These are phyloP conservation scores for Tuta absoluta DNA, from an alignment of 2,888 invertebrate genomes.

Conservation along the genomic window DNA sequence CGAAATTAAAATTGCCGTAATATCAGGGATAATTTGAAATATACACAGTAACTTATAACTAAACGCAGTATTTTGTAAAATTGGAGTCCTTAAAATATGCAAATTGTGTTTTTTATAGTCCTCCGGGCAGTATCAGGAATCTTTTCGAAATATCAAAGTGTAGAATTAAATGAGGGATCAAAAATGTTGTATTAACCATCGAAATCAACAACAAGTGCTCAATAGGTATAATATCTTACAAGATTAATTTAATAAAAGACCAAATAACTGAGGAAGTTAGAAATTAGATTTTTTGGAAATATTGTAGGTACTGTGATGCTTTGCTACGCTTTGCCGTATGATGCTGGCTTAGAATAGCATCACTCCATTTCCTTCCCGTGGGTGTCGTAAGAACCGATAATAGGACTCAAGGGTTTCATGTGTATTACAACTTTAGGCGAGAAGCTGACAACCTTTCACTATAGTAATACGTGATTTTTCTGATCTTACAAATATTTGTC, in stretches of 20 bases:
- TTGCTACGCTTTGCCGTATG: too few relatives aligned
- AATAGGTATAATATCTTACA: not conserved
- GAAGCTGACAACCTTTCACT: too few relatives aligned
- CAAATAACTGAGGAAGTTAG: too few relatives aligned
- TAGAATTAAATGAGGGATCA: slow-evolving; percentile 8
- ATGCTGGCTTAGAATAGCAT: too few relatives aligned
- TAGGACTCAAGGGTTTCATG: too few relatives aligned
- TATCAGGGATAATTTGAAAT: slow-evolving; percentile 8
- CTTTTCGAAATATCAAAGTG: not conserved
- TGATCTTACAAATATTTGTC: too few relatives aligned
- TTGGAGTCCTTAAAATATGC: slow-evolving; percentile 21
- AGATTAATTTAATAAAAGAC: not conserved
- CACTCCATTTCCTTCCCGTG: too few relatives aligned
- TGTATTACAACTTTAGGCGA: too few relatives aligned
- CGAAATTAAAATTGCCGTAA: slow-evolving; percentile 2
- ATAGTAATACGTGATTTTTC: too few relatives aligned
- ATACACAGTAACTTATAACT: slow-evolving; percentile 21
- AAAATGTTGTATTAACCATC: not conserved
- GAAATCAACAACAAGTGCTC: not conserved
- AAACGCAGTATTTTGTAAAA: slow-evolving; percentile 19
- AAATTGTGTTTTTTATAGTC: slow-evolving; percentile 48
- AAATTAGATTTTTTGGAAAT: too few relatives aligned
- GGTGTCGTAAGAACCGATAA: too few relatives aligned
- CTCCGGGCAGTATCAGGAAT: slow-evolving; percentile 32
- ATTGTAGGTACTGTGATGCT: too few relatives aligned